These are phyloP conservation scores for Drosophila repletoides DNA, from an alignment of 1,140 invertebrate species.

Conservation along the genomic window DNA sequence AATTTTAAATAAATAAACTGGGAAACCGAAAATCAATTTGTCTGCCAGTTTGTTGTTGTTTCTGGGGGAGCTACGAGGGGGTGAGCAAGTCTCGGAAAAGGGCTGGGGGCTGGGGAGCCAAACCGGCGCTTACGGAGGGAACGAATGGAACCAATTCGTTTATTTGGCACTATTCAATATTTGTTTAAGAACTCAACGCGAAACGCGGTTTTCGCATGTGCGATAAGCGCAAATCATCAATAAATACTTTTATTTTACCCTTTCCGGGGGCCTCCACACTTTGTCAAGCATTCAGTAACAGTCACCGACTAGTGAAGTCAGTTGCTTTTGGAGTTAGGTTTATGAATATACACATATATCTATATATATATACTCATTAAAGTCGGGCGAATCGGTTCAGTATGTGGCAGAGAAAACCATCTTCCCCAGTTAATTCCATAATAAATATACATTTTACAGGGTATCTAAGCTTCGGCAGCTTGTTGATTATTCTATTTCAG, in stretches of 20 bases:
- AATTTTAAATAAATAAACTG: constrained; percentile 48
- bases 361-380: too few relatives aligned
- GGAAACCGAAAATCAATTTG: constrained; percentile 38
- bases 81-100: not conserved
- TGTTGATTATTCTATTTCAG: not conserved
- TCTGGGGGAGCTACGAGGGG: not conserved
- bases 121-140: not conserved
- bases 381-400: too few relatives aligned
- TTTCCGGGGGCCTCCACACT: not conserved
- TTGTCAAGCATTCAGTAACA: too few relatives aligned
- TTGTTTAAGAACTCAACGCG: constrained; percentile 25
- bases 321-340: too few relatives aligned
- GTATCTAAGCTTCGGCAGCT: not conserved
- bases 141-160: constrained; percentile 18
- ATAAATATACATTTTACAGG: too few relatives aligned
- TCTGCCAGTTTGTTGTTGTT: constrained; percentile 30
- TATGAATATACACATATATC: too few relatives aligned
- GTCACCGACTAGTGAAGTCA: too few relatives aligned
- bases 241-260: constrained; percentile 18
- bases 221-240: constrained; percentile 31
- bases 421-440: too few relatives aligned
- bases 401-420: too few relatives aligned
- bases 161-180: constrained; percentile 35
- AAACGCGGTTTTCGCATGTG: constrained; percentile 18
- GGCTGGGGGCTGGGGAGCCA: not conserved